These are phyloP conservation scores for Aphis craccivora DNA, from an alignment of 1,140 invertebrate genomes.

Conservation along the genomic window DNA sequence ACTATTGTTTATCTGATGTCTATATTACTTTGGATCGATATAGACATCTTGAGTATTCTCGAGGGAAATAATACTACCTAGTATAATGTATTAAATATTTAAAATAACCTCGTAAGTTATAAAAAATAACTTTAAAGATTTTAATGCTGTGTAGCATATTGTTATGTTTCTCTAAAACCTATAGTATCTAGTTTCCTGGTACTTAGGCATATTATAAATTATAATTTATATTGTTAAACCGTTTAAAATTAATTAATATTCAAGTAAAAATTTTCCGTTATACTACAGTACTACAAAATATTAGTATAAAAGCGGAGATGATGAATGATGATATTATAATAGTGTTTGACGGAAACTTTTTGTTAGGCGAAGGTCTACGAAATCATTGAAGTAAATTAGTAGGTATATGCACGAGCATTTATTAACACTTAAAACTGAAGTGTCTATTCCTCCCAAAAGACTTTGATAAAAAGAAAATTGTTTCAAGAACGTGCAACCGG, in stretches of 20 bases:
- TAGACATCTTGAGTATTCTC: neutral
- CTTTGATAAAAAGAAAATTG: neutral
- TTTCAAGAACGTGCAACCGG: neutral
- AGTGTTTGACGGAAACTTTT: neutral
- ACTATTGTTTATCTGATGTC: neutral
- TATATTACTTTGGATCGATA: neutral
- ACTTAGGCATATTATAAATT: neutral
- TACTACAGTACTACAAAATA: neutral
- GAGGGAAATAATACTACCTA: neutral
- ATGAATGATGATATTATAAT: neutral
- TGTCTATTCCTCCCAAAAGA: neutral
- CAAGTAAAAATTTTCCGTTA: neutral
- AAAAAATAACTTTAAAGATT: neutral
- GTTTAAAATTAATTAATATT: conserved; percentile 3
- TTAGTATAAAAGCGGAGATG: neutral
- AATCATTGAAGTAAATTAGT: neutral
- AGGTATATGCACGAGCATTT: neutral
- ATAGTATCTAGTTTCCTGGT: too few relatives aligned
- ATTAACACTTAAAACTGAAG: neutral
- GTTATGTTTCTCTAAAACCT: neutral
- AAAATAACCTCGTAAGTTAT: neutral
- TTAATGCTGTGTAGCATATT: neutral
- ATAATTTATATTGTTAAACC: neutral
- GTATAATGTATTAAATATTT: neutral
- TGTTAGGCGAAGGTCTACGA: neutral